Evolutionary conservation across 2,113 vertebrate genomes (phyloP).

Genomic region (Datnioides undecimradiatus): DNA sequence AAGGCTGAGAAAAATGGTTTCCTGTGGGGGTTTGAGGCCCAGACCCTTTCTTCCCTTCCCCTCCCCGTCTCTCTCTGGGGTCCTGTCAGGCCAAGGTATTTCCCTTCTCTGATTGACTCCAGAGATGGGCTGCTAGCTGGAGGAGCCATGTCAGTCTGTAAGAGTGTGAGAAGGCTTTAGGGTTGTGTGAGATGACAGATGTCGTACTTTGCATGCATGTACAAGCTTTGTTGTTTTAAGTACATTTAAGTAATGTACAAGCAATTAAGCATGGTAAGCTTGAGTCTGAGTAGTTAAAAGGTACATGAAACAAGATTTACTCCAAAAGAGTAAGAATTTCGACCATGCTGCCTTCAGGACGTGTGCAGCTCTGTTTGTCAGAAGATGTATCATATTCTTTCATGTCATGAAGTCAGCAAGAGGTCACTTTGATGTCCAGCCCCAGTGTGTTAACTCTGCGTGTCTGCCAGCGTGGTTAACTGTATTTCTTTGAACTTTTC

Average conservation of each 20-base stretch:
- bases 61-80: conserved; percentile 66
- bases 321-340: too few species aligned
- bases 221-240: background rate
- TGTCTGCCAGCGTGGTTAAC: conserved; percentile 19
- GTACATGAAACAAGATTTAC: conserved; percentile 2
- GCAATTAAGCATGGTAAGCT: background rate
- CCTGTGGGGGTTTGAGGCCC: conserved; percentile 64
- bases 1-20: conserved; percentile 67
- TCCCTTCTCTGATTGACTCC: conserved; percentile 72
- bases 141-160: conserved; percentile 9
- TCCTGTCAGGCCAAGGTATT: conserved; percentile 76
- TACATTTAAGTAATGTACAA: background rate
- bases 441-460: conserved; percentile 10
- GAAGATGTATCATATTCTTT: conserved; percentile 7
- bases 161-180: conserved; percentile 21
- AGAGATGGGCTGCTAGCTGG: conserved; percentile 54
- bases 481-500: conserved; percentile 49
- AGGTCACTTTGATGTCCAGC: conserved; percentile 39
- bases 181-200: conserved; percentile 11
- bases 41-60: conserved; percentile 14
- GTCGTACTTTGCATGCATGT: background rate
- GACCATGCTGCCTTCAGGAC: background rate
- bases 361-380: conserved; percentile 3
- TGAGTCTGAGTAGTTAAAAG: background rate
- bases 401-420: conserved; percentile 38